phyloP scores from a whole-genome alignment of 2,888 invertebrate genomes.

The Netelia melanura region DNA sequence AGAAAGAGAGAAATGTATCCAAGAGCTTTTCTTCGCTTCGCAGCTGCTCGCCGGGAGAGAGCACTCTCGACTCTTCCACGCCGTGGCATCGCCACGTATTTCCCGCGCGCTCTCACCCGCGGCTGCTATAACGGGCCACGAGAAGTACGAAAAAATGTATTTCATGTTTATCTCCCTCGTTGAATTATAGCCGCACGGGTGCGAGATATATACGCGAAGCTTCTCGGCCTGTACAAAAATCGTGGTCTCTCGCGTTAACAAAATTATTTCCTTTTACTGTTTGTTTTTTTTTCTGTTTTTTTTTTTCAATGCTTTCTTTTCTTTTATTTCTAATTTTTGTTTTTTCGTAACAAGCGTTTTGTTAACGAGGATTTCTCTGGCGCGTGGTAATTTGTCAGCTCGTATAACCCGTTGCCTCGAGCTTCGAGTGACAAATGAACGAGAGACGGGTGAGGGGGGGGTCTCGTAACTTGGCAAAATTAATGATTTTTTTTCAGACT shows the following conservation, averaged over 20 bases:
- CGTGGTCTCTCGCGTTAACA: conserved; percentile 22
- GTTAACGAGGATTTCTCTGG: conserved; percentile 34
- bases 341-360: conserved; percentile 33
- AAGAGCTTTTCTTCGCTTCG: conserved; percentile 64
- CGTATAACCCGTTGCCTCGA: conserved; percentile 30
- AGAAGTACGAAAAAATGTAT: conserved; percentile 48
- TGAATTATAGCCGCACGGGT: conserved; percentile 49
- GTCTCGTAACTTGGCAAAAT: conserved; percentile 35
- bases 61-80: conserved; percentile 63
- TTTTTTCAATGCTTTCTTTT: not conserved
- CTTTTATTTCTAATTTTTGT: not conserved
- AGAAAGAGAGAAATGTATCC: conserved; percentile 59
- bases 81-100: conserved; percentile 42
- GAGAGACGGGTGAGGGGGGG: conserved; percentile 9
- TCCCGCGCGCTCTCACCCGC: conserved; percentile 16
- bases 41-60: conserved; percentile 45
- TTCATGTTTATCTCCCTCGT: conserved; percentile 57
- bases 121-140: conserved; percentile 43
- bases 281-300: not conserved
- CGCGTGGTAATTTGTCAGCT: conserved; percentile 43
- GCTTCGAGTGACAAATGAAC: conserved; percentile 41
- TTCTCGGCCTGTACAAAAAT: conserved; percentile 21
- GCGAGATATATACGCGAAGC: conserved; percentile 16
- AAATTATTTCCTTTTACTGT: conserved; percentile 23
- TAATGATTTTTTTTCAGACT: conserved; percentile 27